Base-by-base conservation (phyloP, 2,797 vertebrate species). In the Cacajao melanocephalus region DNA sequence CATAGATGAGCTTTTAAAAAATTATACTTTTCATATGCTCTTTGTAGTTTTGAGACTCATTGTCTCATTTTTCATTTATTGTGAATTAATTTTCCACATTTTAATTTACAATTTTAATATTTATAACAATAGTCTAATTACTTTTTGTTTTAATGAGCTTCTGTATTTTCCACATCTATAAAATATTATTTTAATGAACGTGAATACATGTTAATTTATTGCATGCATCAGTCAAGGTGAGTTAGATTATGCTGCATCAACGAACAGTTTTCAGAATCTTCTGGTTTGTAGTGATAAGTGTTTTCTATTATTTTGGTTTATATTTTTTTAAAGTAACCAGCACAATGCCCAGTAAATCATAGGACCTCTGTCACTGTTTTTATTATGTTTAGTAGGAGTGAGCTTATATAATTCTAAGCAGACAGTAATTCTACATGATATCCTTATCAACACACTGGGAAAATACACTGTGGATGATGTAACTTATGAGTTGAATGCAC, bases 381-480 rank as follows among this genome's bases (percentile, higher is more conserved):
- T 15, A 82, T 93, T 82, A 39, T 83, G 76, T 73, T 93, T 86
- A 96, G 24, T 80, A 28, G 39, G 57, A 93, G 10, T 28, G 95
- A 76, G 36, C 14, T 79, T 83, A 44, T 92, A 75, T 88, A 70
- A 79, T 61, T 19, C 36, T 83, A 85, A 55, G 10, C 83, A 80
- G 39, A 17, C 55, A 87, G 10, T 87, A 70, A 82, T 94, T 82
- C 55, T 86, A 64, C 22, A 48, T 76, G 39, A 52, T 70, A 79
- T 19, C 78, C 36, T 83, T 22, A 73, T 44, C 64, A 86, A 44
- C 11, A 89, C 48, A 88, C 19, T 72, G 50, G 75, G 50, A 82
- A 76, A 58, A 75, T 30, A 44, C 3, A 55, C 44, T 86, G 57
- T 46, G 30, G 78, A 44, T 78, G 57, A 39, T 86, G 57, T 67